phyloP scores from a whole-genome alignment of 2,113 vertebrate genomes.

The Verasper variegatus region DNA sequence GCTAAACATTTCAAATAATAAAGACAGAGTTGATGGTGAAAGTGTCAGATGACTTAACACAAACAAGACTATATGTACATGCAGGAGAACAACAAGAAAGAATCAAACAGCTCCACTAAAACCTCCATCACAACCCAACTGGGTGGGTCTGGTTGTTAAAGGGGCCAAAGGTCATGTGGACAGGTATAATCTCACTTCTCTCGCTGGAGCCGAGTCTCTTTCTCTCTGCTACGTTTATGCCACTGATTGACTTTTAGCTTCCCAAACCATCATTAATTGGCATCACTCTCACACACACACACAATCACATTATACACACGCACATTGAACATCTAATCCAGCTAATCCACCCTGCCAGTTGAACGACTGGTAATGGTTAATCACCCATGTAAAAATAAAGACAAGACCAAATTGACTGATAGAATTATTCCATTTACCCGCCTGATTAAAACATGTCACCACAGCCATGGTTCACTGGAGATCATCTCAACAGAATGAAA shows the following conservation, averaged over 20 bases:
- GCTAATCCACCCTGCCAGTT: constrained; percentile 71
- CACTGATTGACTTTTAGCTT: constrained; percentile 60
- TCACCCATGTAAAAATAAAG: constrained; percentile 79
- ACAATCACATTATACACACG: constrained; percentile 17
- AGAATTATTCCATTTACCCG: constrained; percentile 77
- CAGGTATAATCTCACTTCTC: constrained; percentile 25
- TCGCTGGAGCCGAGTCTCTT: constrained; percentile 26
- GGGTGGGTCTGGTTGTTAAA: neutral
- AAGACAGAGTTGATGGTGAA: neutral
- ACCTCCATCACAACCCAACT: no score
- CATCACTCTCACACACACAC: constrained; percentile 39
- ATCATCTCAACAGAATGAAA: constrained; percentile 55
- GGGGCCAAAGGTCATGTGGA: constrained; percentile 5
- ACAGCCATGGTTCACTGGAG: constrained; percentile 70
- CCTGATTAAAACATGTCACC: constrained; percentile 77
- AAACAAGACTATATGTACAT: neutral
- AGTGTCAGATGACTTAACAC: constrained; percentile 9
- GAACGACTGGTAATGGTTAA: constrained; percentile 76
- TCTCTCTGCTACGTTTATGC: constrained; percentile 39
- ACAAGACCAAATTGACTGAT: constrained; percentile 78
- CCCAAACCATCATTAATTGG: constrained; percentile 63
- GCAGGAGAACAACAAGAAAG: neutral
- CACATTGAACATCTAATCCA: constrained; percentile 65
- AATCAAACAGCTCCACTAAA: no score
- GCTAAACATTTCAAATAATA: constrained; percentile 29